These are phyloP conservation scores for Tamandua tetradactyla DNA, from an alignment of 2,797 vertebrate genomes.

Conservation along the genomic window DNA sequence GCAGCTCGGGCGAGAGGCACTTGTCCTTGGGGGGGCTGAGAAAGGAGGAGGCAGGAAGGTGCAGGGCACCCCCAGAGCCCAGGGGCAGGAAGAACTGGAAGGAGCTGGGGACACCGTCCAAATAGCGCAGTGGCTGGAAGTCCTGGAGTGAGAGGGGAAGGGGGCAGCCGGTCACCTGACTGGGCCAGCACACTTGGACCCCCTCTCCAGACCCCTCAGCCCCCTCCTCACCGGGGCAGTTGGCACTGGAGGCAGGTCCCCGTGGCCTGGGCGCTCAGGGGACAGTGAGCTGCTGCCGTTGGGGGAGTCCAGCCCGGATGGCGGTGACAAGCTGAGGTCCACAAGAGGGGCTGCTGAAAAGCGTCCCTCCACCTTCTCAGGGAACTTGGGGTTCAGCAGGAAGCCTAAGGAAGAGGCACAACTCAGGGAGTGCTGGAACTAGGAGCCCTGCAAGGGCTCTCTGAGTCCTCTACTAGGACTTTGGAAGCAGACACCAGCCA, in stretches of 20 bases:
- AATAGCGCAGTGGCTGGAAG: slow-evolving; percentile 86
- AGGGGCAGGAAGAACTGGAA: slow-evolving; percentile 94
- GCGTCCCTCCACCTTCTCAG: slow-evolving; percentile 88
- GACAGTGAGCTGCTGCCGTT: slow-evolving; percentile 88
- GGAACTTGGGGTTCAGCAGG: slow-evolving; percentile 85
- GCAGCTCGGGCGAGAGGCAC: slow-evolving; percentile 88
- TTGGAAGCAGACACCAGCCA: background rate
- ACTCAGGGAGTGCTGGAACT: background rate
- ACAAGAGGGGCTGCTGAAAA: slow-evolving; percentile 89
- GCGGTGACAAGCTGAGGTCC: slow-evolving; percentile 94
- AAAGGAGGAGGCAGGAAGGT: slow-evolving; percentile 90
- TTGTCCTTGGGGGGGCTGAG: slow-evolving; percentile 89
- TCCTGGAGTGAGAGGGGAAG: slow-evolving; percentile 83
- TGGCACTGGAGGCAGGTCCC: slow-evolving; percentile 87
- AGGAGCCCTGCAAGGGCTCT: background rate
- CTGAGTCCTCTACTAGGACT: background rate
- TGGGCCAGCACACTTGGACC: background rate
- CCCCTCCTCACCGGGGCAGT: slow-evolving; percentile 88
- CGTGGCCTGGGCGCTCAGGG: slow-evolving; percentile 88
- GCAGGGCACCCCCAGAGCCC: slow-evolving; percentile 87
- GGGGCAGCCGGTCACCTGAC: background rate
- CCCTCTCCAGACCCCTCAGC: background rate
- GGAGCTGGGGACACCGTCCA: slow-evolving; percentile 89
- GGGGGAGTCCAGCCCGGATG: slow-evolving; percentile 84
- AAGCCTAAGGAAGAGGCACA: slow-evolving; percentile 81